Percentiles rank a stretch among this genome's conserved stretches.
Conservation (phyloP, 2,888 invertebrate genomes). For the Anodontia alba region DNA sequence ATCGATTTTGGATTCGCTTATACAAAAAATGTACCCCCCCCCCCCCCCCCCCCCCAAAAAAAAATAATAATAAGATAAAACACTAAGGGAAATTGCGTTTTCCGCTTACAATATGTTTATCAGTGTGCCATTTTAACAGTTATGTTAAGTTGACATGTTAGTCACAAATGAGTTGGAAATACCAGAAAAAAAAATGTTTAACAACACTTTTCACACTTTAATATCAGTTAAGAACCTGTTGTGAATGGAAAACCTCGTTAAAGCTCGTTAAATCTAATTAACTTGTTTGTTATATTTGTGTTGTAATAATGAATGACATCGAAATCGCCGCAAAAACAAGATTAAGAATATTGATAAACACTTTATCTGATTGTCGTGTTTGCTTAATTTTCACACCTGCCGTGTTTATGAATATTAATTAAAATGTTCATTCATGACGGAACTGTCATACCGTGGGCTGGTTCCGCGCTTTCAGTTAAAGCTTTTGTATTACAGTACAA, state of each 20-base stretch:
- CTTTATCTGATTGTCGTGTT: conserved; percentile 17
- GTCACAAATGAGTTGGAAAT: no score
- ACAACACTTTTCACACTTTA: neutral
- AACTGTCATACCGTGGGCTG: neutral
- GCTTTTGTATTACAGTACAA: no score
- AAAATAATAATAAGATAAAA: no score
- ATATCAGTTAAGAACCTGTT: neutral
- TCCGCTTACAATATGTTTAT: no score
- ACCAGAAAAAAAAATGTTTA: neutral
- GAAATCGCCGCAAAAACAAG: neutral
- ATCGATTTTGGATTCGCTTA: no score
- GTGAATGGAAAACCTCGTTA: neutral
- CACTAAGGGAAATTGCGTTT: no score
- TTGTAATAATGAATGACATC: neutral
- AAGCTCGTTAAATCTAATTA: neutral
- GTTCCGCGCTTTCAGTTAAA: no score
- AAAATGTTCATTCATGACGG: neutral
- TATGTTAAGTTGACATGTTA: no score
- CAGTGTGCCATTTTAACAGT: no score
- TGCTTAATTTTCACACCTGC: neutral
- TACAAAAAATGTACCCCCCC: no score
- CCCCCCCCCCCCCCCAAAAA: no score
- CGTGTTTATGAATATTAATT: conserved; percentile 1
- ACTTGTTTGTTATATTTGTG: neutral
- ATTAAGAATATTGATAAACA: conserved; percentile 3